These are phyloP conservation scores for Pseudococcus jackbeardsleyi DNA, from an alignment of 2,888 invertebrate species.

Conservation along the genomic window DNA sequence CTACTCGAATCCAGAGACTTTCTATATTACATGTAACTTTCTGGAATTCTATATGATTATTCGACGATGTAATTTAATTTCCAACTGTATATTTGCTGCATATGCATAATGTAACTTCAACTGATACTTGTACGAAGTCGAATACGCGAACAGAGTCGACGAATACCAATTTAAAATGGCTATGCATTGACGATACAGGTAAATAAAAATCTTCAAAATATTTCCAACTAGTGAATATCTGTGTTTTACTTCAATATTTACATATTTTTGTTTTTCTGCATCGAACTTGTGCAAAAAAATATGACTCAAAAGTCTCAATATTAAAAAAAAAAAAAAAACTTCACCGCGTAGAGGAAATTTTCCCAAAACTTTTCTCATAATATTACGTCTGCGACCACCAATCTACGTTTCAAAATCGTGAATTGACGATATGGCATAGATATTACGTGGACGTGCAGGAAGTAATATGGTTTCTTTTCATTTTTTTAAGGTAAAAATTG, in stretches of 20 bases:
- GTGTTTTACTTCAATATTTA: neutral
- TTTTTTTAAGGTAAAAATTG: neutral
- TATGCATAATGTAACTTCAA: neutral
- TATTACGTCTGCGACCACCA: neutral
- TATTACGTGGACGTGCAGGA: neutral
- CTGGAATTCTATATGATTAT: conserved; percentile 15
- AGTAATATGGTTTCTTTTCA: neutral
- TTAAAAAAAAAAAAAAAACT: too few species aligned
- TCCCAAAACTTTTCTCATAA: neutral
- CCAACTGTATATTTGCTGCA: neutral
- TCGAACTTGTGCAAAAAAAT: too few species aligned
- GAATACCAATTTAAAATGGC: neutral
- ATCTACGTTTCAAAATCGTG: neutral
- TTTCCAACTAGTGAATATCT: neutral
- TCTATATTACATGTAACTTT: neutral
- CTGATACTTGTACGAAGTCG: too few species aligned
- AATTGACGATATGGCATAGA: neutral
- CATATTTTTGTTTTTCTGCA: too few species aligned
- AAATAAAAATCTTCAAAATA: neutral
- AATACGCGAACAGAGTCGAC: too few species aligned
- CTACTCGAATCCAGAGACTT: neutral
- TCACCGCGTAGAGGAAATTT: neutral
- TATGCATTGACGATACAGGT: neutral
- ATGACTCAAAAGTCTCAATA: too few species aligned
- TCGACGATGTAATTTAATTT: neutral